Base-by-base conservation (phyloP, 1,140 invertebrate species). In the Drosophila rhopaloa region DNA sequence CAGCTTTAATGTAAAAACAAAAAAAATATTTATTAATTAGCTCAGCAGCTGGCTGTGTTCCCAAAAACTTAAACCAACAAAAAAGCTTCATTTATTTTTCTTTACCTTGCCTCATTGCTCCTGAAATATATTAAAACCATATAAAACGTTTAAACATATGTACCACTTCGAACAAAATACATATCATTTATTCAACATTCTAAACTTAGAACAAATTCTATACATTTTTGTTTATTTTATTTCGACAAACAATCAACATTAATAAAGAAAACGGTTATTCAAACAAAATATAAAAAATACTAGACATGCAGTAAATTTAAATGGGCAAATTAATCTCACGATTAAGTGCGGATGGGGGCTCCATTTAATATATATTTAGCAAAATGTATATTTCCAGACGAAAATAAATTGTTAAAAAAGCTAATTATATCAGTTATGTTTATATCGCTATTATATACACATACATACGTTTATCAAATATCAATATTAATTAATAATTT, bases 171-270 rank as follows among this genome's bases (percentile, higher is more conserved):
- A 50, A 13, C 19, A 43, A 83, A 61, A 79, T 71, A 77, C 81
- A 85, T 85, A 85, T 85, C 81, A 85, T 81, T 85, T 85, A 81
- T 53, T 68, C 37, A 60, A 56, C 48, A 29, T 65, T 60, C 44
- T 53, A 47, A 79, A 57, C 47, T 53, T 56, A 43, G 51, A 57
- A 61, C 27, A 56, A 62, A 37, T 59, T 41, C 53, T 53, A 65
- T 43, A 38, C 53, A 10, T 56, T 50, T 47, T 14, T 58, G 66
- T 59, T 58, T 56, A 11, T 32, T 63, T 38, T 29, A 24, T n/a
- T 65, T 66, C 16, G 16, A 63, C 44, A 76, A 72, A 44, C 70
- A 81, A 66, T 82, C 57, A 43, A 77, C 47, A 60, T 41, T 48
- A 54, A 57, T 62, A 48, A 75, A 10, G 14, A 63, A 43, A 38